phyloP scores from a whole-genome alignment of 2,888 invertebrate genomes.

The Agonopterix subpropinquella region DNA sequence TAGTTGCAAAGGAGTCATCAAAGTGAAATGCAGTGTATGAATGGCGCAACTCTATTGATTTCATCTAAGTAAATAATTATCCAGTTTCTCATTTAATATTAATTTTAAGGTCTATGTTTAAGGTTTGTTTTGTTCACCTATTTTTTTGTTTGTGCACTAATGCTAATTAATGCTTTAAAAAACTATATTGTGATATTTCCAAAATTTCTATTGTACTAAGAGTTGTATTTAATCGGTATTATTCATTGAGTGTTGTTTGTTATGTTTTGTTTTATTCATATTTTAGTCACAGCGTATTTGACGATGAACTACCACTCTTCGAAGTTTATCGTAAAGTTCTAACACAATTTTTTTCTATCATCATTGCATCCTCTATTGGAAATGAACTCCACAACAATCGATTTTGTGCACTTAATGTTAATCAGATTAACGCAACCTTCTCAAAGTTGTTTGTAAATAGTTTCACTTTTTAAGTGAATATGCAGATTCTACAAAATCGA shows the following conservation, averaged over 20 bases:
- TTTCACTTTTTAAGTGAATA: neutral
- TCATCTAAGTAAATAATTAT: neutral
- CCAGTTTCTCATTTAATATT: constrained; percentile 12
- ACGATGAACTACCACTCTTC: too few species aligned
- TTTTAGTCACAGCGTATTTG: neutral
- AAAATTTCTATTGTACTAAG: constrained; percentile 31
- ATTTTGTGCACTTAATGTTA: too few species aligned
- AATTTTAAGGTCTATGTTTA: constrained; percentile 8
- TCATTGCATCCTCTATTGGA: too few species aligned
- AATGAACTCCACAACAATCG: too few species aligned
- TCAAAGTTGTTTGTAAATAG: too few species aligned
- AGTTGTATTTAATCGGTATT: constrained; percentile 25
- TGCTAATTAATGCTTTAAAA: constrained; percentile 33
- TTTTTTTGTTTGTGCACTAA: constrained; percentile 24
- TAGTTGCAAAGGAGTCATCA: too few species aligned
- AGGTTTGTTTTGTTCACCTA: constrained; percentile 17
- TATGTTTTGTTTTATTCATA: constrained; percentile 21
- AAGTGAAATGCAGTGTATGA: too few species aligned
- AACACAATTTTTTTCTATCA: too few species aligned
- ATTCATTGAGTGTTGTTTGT: constrained; percentile 29
- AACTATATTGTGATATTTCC: constrained; percentile 44
- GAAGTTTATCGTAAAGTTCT: too few species aligned
- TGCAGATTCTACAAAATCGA: neutral
- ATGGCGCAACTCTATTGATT: too few species aligned
- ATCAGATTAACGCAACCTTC: too few species aligned